These are phyloP conservation scores for Rotaria socialis DNA, from an alignment of 2,888 invertebrate genomes.

Conservation along the genomic window DNA sequence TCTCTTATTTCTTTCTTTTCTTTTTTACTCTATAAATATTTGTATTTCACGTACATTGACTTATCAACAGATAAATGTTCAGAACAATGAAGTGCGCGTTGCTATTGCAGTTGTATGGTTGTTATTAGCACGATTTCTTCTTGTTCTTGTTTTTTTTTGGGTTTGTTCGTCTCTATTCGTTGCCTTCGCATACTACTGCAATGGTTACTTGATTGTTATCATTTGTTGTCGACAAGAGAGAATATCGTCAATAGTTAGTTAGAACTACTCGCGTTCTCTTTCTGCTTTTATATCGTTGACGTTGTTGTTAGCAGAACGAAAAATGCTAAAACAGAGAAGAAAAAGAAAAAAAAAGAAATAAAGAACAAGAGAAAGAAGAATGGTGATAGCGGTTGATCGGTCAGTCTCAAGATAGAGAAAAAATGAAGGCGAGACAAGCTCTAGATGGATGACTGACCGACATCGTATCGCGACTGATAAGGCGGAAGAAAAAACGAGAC, in stretches of 20 bases:
- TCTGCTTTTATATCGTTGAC: neutral
- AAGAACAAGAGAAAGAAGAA: neutral
- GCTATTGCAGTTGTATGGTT: slow-evolving; percentile 12
- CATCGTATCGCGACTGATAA: neutral
- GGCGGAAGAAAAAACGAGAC: neutral
- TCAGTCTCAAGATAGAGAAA: slow-evolving; percentile 1
- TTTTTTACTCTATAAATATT: neutral
- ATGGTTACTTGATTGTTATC: neutral
- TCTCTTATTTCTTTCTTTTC: neutral
- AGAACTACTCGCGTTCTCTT: neutral
- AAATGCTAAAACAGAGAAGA: neutral
- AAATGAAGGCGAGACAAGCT: neutral
- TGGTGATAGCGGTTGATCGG: neutral
- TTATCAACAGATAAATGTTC: slow-evolving; percentile 8
- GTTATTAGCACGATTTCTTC: slow-evolving; percentile 18
- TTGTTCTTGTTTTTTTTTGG: neutral
- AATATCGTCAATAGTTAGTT: neutral
- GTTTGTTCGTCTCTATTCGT: neutral
- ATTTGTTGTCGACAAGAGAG: slow-evolving; percentile 19
- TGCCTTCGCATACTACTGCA: neutral
- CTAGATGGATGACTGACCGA: neutral
- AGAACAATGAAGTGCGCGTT: neutral
- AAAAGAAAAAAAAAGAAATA: neutral
- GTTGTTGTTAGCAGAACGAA: slow-evolving; percentile 18
- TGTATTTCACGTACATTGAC: neutral